Evolutionary conservation across 2,888 invertebrate species (phyloP).

Genomic region (Erpobdella octoculata): DNA sequence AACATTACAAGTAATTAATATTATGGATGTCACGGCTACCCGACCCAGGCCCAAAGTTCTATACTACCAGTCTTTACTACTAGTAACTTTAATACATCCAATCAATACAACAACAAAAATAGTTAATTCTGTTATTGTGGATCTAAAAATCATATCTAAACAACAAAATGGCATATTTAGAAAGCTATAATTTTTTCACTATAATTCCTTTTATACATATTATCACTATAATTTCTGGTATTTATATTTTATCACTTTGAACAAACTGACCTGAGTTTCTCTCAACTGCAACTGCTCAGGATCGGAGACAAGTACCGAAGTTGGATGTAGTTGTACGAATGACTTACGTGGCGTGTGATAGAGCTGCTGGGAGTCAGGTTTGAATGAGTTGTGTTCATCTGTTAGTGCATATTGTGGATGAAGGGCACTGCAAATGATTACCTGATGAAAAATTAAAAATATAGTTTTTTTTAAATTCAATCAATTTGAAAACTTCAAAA

Average conservation of each 20-base stretch:
- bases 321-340: slow-evolving; percentile 81
- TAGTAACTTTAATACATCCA: too few species aligned
- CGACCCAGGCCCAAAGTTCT: too few species aligned
- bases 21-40: too few species aligned
- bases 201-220: too few species aligned
- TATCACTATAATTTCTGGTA: too few species aligned
- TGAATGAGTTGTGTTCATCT: slow-evolving; percentile 85
- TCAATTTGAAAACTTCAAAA: neutral
- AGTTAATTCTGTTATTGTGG: too few species aligned
- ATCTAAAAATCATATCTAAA: neutral
- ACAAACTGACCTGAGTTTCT: neutral
- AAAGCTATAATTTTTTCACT: too few species aligned
- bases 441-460: slow-evolving; percentile 47
- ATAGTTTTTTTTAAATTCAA: neutral
- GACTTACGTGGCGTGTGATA: slow-evolving; percentile 61
- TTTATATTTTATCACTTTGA: neutral
- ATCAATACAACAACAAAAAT: too few species aligned
- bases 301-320: slow-evolving; percentile 75
- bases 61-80: too few species aligned
- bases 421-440: slow-evolving; percentile 80
- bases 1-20: too few species aligned
- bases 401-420: slow-evolving; percentile 89
- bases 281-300: slow-evolving; percentile 61
- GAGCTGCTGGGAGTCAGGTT: slow-evolving; percentile 57
- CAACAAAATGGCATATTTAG: neutral